These are phyloP conservation scores for Stenchaetothrips biformis DNA, from an alignment of 2,888 invertebrate genomes.

Conservation along the genomic window DNA sequence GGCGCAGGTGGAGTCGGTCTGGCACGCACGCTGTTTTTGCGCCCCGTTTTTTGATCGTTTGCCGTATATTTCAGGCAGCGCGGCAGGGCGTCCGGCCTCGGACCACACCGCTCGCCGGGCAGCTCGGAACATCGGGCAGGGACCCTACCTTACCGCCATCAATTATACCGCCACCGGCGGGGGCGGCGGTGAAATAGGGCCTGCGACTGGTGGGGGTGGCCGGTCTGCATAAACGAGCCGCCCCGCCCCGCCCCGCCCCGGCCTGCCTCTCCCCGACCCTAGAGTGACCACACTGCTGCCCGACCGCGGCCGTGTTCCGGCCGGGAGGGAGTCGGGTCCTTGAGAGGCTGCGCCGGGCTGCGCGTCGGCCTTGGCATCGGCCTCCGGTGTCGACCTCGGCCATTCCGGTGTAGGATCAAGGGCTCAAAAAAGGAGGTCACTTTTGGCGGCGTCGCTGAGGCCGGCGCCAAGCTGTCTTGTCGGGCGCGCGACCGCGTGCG, in stretches of 20 bases:
- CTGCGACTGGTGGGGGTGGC: background rate
- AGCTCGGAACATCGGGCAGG: background rate
- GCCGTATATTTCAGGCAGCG: background rate
- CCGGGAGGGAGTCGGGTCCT: background rate
- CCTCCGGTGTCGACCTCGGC: no score
- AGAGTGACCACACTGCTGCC: background rate
- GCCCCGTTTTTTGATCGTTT: constrained; percentile 9
- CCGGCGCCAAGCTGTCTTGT: no score
- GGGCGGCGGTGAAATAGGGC: background rate
- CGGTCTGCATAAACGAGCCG: no score
- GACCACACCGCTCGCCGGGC: background rate
- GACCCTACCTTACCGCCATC: background rate
- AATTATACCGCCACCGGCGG: background rate
- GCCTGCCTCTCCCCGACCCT: no score
- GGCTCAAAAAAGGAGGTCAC: no score
- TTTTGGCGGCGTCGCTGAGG: no score
- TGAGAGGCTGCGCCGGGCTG: background rate
- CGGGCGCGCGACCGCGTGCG: no score
- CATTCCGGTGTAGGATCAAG: no score
- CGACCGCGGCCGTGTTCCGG: background rate
- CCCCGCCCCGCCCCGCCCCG: no score
- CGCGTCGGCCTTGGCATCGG: background rate
- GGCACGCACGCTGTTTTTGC: background rate
- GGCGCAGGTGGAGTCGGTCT: background rate
- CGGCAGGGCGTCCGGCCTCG: background rate